Evolutionary conservation across 2,113 vertebrate species (phyloP).

Genomic region (Dermatemys mawii): DNA sequence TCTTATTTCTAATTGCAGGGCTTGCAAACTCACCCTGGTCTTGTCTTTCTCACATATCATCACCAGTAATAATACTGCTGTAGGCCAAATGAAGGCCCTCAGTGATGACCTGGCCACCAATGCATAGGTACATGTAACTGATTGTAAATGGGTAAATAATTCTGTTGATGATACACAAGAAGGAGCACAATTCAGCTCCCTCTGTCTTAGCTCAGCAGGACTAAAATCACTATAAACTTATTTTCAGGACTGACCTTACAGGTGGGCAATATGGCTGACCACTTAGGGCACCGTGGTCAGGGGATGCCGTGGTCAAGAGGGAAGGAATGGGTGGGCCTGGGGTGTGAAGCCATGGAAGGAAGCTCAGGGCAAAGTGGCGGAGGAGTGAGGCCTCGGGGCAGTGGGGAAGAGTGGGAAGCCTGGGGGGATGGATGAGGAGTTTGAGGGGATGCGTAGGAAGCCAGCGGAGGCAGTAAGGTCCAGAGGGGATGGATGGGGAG

Average conservation of each 20-base stretch:
- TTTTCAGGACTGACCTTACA: too few species aligned
- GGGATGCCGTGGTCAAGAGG: too few species aligned
- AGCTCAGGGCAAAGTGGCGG: too few species aligned
- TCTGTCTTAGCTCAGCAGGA: neutral
- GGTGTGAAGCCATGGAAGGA: too few species aligned
- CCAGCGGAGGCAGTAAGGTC: too few species aligned
- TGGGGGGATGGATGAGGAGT: too few species aligned
- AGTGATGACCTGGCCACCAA: neutral
- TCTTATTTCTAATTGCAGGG: neutral
- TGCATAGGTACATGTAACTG: neutral
- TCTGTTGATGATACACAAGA: neutral
- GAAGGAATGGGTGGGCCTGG: too few species aligned
- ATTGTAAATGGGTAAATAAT: neutral
- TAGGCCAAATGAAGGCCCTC: neutral
- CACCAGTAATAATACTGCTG: neutral
- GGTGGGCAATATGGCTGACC: too few species aligned
- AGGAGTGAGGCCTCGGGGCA: too few species aligned
- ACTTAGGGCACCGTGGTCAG: too few species aligned
- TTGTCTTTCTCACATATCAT: neutral
- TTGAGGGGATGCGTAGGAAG: too few species aligned
- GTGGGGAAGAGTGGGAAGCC: neutral
- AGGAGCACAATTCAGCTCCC: rapidly evolving
- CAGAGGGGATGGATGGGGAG: too few species aligned
- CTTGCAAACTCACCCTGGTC: neutral
- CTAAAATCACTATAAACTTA: neutral